A percentile compares a stretch with the other conserved stretches of the same genome.
Evolutionary conservation across 2,113 vertebrate genomes (phyloP).

Genomic region (Mormoops blainvillei): DNA sequence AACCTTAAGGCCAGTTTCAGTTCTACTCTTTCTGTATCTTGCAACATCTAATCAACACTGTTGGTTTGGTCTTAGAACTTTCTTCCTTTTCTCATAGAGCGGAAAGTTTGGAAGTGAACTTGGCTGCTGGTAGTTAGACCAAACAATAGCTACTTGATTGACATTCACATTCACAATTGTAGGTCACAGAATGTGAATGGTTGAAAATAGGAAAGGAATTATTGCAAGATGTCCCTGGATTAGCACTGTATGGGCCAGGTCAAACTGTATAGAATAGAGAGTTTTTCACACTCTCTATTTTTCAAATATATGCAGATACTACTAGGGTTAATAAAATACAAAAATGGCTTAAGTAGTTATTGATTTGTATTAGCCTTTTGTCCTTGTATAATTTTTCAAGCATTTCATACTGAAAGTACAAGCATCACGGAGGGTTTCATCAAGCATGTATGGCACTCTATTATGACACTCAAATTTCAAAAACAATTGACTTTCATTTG

Average conservation of each 20-base stretch:
- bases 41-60: neutral
- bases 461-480: slow-evolving; percentile 28
- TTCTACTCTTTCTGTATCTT: neutral
- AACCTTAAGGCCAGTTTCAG: neutral
- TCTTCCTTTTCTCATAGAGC: neutral
- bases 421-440: neutral
- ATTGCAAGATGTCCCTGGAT: neutral
- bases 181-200: neutral
- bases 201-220: neutral
- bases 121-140: neutral
- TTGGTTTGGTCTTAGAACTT: neutral
- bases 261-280: neutral
- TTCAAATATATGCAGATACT: neutral
- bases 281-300: neutral
- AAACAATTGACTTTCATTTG: slow-evolving; percentile 30
- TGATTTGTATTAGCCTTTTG: neutral
- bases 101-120: neutral
- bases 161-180: neutral
- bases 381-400: slow-evolving; percentile 13
- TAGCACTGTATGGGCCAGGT: neutral
- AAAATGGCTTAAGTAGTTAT: slow-evolving; percentile 6
- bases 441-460: slow-evolving; percentile 1
- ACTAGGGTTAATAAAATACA: neutral
- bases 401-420: neutral
- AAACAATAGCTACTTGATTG: neutral